Base-by-base conservation (phyloP, 2,113 vertebrate genomes). In the Eclectus roratus region DNA sequence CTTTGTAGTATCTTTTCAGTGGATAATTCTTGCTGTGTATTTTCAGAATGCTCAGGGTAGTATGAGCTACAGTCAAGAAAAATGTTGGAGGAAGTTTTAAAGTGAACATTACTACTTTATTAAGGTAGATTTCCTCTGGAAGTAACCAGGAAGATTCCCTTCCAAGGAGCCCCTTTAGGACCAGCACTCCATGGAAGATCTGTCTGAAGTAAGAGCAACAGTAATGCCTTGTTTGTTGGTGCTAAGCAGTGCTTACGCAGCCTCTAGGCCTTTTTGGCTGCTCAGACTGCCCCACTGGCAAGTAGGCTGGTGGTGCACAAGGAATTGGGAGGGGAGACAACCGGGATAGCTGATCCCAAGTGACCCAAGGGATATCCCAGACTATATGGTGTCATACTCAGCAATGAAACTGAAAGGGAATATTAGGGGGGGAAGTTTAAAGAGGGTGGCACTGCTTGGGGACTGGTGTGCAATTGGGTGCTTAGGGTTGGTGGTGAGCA, bases 391-490 rank as follows among this genome's bases (percentile, higher is more conserved):
- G 3, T 24, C 21, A 23, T 2, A 2, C 11, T 70, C n/a, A 65
- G 37, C 31, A 53, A 53, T 27, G 60, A n/a, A 65, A 3, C 35
- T 65, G 44, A n/a, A 25, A n/a, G 35, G 24, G 13, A 5, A 58
- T 58, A n/a, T 58, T n/a, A 4, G 19, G 33, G 33, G 28, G 5
- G 13, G 7, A 11, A 61, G 9, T 35, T 0, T 68, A 6, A 11
- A 0, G 2, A 14, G 3, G 7, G 1, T 7, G 8, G 14, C 4
- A 7, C 21, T 84, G 49, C n/a, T 58, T 5, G 3, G 33, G 49
- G 7, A 16, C 33, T 41, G 5, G 15, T 55, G 53, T 55, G 53
- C 53, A 56, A 56, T 56, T 55, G 31, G 18, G 13, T 55, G 53
- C 53, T 2, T 56, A 31, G 53, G 20, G 19, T 35, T 58, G 44